These are phyloP conservation scores for Picus viridis DNA, from an alignment of 2,797 vertebrate species.

Conservation along the genomic window DNA sequence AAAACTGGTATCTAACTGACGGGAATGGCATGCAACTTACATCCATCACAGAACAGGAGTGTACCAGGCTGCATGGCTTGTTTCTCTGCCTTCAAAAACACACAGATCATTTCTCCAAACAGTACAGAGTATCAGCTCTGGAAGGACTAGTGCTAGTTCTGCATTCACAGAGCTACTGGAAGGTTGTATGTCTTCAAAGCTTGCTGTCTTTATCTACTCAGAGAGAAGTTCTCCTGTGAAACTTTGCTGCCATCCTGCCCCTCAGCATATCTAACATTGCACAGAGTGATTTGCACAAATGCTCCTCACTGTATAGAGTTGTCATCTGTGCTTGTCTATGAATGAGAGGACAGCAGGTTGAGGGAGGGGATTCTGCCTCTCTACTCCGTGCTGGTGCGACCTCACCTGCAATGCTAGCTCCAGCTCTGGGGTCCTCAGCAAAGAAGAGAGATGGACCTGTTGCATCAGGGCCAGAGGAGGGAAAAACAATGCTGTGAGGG, in stretches of 20 bases:
- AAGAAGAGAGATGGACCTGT: too few relatives aligned
- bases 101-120: slow-evolving; percentile 14
- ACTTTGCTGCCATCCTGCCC: not conserved
- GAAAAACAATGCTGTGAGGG: too few relatives aligned
- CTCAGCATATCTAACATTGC: not conserved
- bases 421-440: too few relatives aligned
- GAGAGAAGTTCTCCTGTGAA: not conserved
- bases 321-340: not conserved
- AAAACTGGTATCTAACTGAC: not conserved
- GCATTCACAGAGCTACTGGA: not conserved
- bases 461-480: too few relatives aligned
- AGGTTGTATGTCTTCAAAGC: slow-evolving; percentile 9
- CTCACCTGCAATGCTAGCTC: too few relatives aligned
- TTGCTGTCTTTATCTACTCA: slow-evolving; percentile 11
- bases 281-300: rapidly evolving
- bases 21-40: not conserved
- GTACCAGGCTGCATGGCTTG: not conserved
- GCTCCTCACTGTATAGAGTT: not conserved
- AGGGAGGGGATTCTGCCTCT: too few relatives aligned
- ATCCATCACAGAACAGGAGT: not conserved
- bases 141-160: not conserved
- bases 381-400: too few relatives aligned
- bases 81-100: slow-evolving; percentile 4
- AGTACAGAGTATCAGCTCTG: not conserved
- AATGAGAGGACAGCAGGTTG: not conserved